These are phyloP conservation scores for Butastur rufipennis DNA, from an alignment of 2,113 vertebrate species.

Conservation along the genomic window DNA sequence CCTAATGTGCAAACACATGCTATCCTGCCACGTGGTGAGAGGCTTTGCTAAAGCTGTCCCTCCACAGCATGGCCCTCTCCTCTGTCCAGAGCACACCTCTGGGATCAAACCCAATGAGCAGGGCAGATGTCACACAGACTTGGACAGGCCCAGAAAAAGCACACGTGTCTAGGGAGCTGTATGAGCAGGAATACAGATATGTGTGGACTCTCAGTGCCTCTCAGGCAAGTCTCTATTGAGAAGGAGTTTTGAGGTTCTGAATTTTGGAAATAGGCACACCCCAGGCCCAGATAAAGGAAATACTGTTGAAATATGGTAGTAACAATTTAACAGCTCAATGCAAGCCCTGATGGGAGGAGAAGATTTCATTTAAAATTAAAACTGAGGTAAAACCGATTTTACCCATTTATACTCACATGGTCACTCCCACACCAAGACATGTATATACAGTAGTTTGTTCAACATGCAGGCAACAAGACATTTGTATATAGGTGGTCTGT, in stretches of 20 bases:
- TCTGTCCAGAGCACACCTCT: background rate
- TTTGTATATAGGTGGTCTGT: background rate
- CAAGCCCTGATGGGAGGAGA: background rate
- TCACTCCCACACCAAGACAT: background rate
- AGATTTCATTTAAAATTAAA: background rate
- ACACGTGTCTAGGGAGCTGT: background rate
- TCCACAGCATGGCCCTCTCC: background rate
- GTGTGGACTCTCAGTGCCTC: fast-evolving
- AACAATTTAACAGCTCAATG: background rate
- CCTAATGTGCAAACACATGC: background rate
- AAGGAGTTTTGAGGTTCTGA: background rate
- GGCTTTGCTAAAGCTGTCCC: background rate
- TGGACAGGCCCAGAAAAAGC: background rate
- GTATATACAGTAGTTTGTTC: background rate
- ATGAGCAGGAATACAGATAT: background rate
- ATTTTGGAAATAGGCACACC: background rate
- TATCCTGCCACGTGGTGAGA: background rate
- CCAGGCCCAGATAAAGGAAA: background rate
- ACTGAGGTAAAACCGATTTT: background rate
- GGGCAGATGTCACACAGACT: background rate
- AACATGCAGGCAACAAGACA: background rate
- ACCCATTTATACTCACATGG: background rate
- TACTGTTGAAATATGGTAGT: background rate
- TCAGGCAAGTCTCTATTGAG: background rate
- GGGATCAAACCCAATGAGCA: background rate